Evolutionary conservation across 1,140 invertebrate species (phyloP).

Genomic region (Sipha flava): DNA sequence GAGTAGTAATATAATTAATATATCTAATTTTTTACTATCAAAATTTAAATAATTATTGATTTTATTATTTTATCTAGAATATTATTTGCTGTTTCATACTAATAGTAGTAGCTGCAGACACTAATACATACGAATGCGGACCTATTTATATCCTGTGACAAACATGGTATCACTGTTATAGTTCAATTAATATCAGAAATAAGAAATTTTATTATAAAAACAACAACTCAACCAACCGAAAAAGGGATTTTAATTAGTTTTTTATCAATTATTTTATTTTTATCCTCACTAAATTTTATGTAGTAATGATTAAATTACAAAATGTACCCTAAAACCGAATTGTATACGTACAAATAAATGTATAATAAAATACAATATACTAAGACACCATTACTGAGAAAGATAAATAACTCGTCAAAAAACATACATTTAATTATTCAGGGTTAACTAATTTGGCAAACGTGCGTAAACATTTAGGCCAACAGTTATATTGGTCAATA

Average conservation of each 20-base stretch:
- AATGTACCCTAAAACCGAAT: too few species aligned
- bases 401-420: not conserved
- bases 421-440: not conserved
- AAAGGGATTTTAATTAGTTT: not conserved
- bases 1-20: too few species aligned
- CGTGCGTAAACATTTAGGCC: not conserved
- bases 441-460: not conserved
- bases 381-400: not conserved
- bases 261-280: not conserved
- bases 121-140: not conserved
- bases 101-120: not conserved
- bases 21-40: too few species aligned
- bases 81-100: not conserved
- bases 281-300: not conserved
- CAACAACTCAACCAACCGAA: not conserved
- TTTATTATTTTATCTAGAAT: too few species aligned
- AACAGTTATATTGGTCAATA: not conserved
- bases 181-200: not conserved
- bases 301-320: too few species aligned
- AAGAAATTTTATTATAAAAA: not conserved
- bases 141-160: not conserved
- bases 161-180: not conserved
- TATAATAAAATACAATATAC: too few species aligned
- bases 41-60: too few species aligned
- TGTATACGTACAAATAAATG: too few species aligned